Conservation (phyloP, 2,113 vertebrate genomes). For the Anolis sagrei region DNA sequence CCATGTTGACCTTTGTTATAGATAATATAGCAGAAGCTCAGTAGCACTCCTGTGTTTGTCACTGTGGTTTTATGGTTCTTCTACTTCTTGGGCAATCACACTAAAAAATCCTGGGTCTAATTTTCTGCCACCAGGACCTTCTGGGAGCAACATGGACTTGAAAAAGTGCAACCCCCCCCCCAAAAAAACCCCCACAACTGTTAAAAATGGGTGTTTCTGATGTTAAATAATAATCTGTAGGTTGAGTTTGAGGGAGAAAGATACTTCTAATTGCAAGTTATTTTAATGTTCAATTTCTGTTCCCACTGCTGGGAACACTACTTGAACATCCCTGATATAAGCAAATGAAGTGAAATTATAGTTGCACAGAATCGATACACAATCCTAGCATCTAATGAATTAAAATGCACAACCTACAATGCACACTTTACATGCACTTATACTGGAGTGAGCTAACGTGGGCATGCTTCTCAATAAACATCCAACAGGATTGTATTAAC, state of each 20-base stretch:
- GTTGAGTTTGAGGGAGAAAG: no score
- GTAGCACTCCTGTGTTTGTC: background rate
- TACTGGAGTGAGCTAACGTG: background rate
- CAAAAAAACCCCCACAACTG: no score
- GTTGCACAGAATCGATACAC: background rate
- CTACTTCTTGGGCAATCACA: background rate
- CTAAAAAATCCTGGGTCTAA: background rate
- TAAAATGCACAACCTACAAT: background rate
- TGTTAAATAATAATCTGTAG: no score
- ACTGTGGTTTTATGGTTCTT: background rate
- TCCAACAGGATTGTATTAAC: background rate
- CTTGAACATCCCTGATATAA: no score
- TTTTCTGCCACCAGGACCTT: no score
- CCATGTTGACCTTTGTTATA: background rate
- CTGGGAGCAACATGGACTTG: no score
- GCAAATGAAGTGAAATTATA: background rate
- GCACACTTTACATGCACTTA: background rate
- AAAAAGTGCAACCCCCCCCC: no score
- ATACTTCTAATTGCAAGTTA: no score
- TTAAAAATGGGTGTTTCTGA: no score
- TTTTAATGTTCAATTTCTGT: no score
- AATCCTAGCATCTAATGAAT: background rate
- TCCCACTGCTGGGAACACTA: no score
- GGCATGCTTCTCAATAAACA: background rate
- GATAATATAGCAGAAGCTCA: background rate